Percentiles rank a stretch among this genome's conserved stretches.
These are phyloP conservation scores for Cephus sareptanus DNA, from an alignment of 2,888 invertebrate genomes.

Conservation along the genomic window DNA sequence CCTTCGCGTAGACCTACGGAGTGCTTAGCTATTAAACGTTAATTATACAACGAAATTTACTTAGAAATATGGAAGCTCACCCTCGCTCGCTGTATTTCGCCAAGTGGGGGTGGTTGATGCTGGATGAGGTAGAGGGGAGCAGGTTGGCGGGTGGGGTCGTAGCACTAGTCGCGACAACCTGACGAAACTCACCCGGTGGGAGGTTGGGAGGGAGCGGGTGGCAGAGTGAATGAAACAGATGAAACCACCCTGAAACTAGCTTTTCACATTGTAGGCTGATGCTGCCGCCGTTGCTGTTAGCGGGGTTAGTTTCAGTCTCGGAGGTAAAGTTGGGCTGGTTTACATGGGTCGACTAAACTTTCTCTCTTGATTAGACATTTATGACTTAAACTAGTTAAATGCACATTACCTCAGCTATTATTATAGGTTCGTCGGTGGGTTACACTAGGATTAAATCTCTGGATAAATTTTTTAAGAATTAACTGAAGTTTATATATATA, in stretches of 20 bases:
- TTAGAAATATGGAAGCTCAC: conserved; percentile 44
- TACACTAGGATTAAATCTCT: no score
- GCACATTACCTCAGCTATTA: neutral
- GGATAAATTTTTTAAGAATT: no score
- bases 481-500: neutral
- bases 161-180: neutral
- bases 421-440: neutral
- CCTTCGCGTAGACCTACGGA: neutral
- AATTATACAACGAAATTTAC: conserved; percentile 56
- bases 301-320: no score
- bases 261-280: conserved; percentile 16
- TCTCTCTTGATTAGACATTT: conserved; percentile 10
- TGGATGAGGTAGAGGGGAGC: neutral
- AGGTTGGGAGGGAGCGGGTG: conserved; percentile 14
- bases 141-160: neutral
- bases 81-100: neutral
- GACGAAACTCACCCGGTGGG: conserved; percentile 23
- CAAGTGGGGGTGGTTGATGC: no score
- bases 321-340: neutral
- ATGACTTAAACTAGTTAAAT: neutral
- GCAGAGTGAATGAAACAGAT: neutral
- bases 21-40: conserved; percentile 39
- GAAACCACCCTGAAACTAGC: conserved; percentile 27
- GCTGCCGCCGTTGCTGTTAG: neutral
- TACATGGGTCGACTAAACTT: neutral